Evolutionary conservation across 2,888 invertebrate species (phyloP), one percentile per base, ranked within the genome.

Genomic region (Lypha dubia): DNA sequence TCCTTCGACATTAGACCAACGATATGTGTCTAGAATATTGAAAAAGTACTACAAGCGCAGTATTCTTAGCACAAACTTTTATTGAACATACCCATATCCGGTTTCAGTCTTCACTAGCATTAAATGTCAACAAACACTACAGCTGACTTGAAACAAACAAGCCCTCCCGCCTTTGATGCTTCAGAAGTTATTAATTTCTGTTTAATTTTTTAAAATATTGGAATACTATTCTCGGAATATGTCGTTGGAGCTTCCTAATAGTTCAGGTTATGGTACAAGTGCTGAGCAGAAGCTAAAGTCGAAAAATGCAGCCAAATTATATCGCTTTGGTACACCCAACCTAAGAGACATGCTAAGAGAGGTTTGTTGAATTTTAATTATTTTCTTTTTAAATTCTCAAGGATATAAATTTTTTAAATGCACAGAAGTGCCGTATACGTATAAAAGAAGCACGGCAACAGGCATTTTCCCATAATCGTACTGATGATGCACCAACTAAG

Each of bases 381-480:
- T 53, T 24, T 20, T 44, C 4, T 35, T 15, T 32, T 17, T 13
- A 53, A 11, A 24, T 15, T 35, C 1, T 41, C 60, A 71, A 67
- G 20, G 49, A 38, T 13, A 11, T 38, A 38, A 3, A 38, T 35
- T 13, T 11, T 13, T 11, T 22, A 1, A 60, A 4, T 51, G 24
- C 38, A 28, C 63, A 92, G 92, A 91, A 91, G 89, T 92, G 90
- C 79, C 89, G 90, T 60, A 75, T 88, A 35, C 90, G 91, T 7
- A 88, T 92, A 8, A 87, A 88, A 51, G 90, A 90, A 71, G 89
- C 90, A 3, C 88, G 92, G 1, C 87, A 87, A 1, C 67, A 82
- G 1, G 83, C 85, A 13, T 88, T 88, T 53, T 89, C 89, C 53
- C 81, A 87, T 2, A 82, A 87, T 13, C 88, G 91, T 2, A 20